Evolutionary conservation across 1,140 invertebrate genomes (phyloP), one percentile per base, ranked within the genome.

Genomic region (Macrobrachium rosenbergii): DNA sequence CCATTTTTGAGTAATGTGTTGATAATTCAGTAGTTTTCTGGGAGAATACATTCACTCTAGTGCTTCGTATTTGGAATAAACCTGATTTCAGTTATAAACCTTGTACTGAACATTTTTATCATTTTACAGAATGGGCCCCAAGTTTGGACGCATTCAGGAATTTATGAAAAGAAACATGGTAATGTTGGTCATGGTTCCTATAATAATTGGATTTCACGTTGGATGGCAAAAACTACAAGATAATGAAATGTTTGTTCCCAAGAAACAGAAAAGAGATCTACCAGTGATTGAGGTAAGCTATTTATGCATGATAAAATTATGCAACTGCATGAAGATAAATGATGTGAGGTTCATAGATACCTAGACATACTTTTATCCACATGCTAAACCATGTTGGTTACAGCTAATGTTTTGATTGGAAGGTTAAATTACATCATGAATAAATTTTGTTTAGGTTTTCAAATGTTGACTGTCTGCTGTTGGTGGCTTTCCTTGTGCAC

Each of bases 211-310:
- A 6, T 67, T 86, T 58, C 83, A 86, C 37, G 79, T 69, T 21
- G 77, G 83, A 58, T 86, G 83, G 83, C 83, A 86, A 45, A 86
- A 73, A 59, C 10, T 86, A 7, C 83, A 86, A 43, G 77, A 80
- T 12, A 72, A 72, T 11, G 83, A 86, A 19, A 43, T 72, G 6
- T 86, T 80, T 45, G 83, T 86, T 11, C 83, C 83, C 17, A 86
- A 86, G 52, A 60, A 72, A 28, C 77, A 80, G n/a, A 75, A 77
- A 16, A 67, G 28, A 37, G 83, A 86, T 58, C 64, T 86, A 2
- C 83, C 83, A 19, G 64, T 86, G n/a, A 52, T 86, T 43, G 63
- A 86, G 83, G 83, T 86, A 12, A 86, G 77, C 28, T 62, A 14
- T 72, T 10, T 16, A 23, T 23, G 37, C 21, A 72, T 28, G 37